A percentile compares a stretch with the other conserved stretches of the same genome.
Conservation (phyloP, 2,797 vertebrate genomes). For the Lacerta agilis region DNA sequence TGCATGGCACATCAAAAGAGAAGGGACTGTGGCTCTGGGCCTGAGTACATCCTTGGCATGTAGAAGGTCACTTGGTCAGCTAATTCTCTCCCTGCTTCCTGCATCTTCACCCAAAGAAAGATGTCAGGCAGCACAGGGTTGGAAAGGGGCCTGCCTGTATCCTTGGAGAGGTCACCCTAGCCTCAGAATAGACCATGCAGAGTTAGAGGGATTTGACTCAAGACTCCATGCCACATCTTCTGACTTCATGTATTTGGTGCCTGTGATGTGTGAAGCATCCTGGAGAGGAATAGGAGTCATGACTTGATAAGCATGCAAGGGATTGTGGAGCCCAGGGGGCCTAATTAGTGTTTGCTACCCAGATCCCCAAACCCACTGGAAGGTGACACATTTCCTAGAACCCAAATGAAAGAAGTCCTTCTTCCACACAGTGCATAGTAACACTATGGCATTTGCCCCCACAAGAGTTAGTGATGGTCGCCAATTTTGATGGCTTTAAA, state of each 20-base stretch:
- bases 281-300: background rate
- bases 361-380: slow-evolving; percentile 61
- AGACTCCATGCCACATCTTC: background rate
- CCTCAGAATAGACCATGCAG: background rate
- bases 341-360: slow-evolving; percentile 48
- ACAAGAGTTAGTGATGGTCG: no score
- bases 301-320: background rate
- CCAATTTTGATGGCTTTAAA: no score
- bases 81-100: background rate
- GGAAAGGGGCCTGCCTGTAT: background rate
- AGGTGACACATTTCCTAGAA: slow-evolving; percentile 69
- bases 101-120: background rate
- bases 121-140: background rate
- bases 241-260: background rate
- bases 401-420: slow-evolving; percentile 45
- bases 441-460: no score
- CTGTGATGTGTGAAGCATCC: background rate
- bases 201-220: background rate
- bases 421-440: no score
- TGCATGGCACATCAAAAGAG: background rate
- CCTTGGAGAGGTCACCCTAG: background rate
- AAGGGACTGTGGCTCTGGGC: no score
- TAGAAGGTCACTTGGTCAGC: background rate
- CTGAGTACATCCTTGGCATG: background rate
- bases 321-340: background rate